A percentile compares a stretch with the other conserved stretches of the same genome.
phyloP scores from a whole-genome alignment of 2,113 vertebrate genomes.

The Ceratotherium simum region DNA sequence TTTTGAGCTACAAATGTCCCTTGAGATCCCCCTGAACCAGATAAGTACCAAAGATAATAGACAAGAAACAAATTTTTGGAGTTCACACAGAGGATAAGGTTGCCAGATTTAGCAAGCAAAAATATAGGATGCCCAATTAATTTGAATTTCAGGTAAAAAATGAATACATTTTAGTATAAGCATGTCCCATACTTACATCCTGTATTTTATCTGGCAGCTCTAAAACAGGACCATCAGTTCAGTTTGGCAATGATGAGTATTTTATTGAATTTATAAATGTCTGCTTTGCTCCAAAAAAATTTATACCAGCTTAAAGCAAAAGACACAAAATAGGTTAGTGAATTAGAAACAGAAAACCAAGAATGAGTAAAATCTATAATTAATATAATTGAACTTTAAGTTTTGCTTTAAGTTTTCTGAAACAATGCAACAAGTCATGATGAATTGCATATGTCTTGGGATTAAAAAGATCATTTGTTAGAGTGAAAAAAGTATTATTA shows the following conservation, averaged over 20 bases:
- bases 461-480: conserved; percentile 28
- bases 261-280: conserved; percentile 48
- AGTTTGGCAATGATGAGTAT: neutral
- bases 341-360: conserved; percentile 17
- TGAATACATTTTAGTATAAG: conserved; percentile 11
- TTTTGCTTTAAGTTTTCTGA: conserved; percentile 38
- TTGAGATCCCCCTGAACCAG: neutral
- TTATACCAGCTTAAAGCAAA: neutral
- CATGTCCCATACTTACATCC: neutral
- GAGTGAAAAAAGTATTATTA: conserved; percentile 1
- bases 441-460: neutral
- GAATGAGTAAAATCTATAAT: conserved; percentile 43
- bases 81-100: neutral
- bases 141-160: neutral
- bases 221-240: neutral
- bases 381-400: conserved; percentile 44
- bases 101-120: conserved; percentile 21
- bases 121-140: neutral
- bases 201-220: neutral
- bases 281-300: conserved; percentile 7
- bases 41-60: neutral
- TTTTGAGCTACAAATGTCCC: neutral
- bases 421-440: neutral
- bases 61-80: neutral
- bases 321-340: conserved; percentile 15